Percentiles rank a stretch among this genome's conserved stretches.
Evolutionary conservation across 2,113 vertebrate genomes (phyloP).

Genomic region (Platysternon megacephalum): DNA sequence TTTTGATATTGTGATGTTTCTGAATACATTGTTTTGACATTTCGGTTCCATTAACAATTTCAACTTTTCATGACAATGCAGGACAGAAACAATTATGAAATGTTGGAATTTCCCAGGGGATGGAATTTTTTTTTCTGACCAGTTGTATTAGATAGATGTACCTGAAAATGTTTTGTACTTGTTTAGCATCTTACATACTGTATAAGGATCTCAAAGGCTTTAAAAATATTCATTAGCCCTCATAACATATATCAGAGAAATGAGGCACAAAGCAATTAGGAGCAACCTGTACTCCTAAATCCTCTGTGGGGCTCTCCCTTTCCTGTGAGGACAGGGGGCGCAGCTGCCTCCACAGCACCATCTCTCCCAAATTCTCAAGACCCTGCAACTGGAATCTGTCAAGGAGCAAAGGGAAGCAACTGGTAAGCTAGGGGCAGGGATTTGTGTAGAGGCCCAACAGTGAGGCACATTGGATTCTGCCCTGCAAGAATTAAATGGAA

Average conservation of each 20-base stretch:
- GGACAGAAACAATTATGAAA: no score
- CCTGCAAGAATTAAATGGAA: neutral
- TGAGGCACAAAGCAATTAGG: neutral
- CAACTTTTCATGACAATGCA: no score
- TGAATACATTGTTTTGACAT: no score
- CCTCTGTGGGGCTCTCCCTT: neutral
- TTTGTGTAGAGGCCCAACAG: neutral
- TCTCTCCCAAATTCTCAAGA: neutral
- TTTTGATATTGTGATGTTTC: no score
- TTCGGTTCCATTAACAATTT: no score
- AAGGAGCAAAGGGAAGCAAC: neutral
- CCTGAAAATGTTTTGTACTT: no score
- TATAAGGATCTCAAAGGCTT: neutral
- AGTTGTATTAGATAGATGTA: no score
- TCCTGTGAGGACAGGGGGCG: neutral
- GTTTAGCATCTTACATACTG: no score
- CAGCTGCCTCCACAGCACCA: neutral
- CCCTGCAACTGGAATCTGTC: neutral
- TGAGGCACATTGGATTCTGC: neutral
- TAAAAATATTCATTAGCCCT: neutral
- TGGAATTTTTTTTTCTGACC: no score
- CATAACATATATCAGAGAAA: neutral
- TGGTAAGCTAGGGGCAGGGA: neutral
- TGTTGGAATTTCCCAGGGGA: no score
- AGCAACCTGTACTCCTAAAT: neutral